Evolutionary conservation across 2,797 vertebrate species (phyloP).

Genomic region (Pangasius macronema): DNA sequence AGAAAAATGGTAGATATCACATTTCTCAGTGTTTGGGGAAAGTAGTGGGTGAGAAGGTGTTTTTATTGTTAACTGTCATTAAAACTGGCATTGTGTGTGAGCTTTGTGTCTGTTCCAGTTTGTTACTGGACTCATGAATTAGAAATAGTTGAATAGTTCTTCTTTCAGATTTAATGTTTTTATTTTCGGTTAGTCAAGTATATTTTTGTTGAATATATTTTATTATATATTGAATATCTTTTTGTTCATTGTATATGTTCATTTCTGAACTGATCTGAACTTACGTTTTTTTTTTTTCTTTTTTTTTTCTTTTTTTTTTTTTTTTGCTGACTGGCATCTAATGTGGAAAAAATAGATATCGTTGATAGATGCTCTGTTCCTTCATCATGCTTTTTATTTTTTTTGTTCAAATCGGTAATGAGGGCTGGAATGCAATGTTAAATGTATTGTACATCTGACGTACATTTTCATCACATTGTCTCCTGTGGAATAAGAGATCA

Average conservation of each 20-base stretch:
- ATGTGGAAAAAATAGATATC: background rate
- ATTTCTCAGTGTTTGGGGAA: constrained; percentile 10
- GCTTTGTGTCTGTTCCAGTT: background rate
- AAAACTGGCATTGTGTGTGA: background rate
- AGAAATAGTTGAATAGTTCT: background rate
- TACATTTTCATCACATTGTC: background rate
- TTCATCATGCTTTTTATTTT: background rate
- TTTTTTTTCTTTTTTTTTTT: constrained; percentile 61
- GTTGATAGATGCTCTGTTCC: background rate
- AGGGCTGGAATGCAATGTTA: no score
- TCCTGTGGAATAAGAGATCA: background rate
- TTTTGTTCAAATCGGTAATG: constrained; percentile 10
- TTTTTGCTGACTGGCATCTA: constrained; percentile 74
- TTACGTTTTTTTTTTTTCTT: background rate
- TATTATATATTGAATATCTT: constrained; percentile 25
- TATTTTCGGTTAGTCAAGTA: constrained; percentile 16
- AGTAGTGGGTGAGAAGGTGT: background rate
- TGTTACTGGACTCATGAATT: background rate
- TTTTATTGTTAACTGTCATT: background rate
- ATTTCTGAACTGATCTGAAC: background rate
- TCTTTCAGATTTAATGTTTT: background rate
- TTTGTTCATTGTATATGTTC: background rate
- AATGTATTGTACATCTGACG: background rate
- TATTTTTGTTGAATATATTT: no score
- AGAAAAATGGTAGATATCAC: constrained; percentile 24